Evolutionary conservation across 2,113 vertebrate species (phyloP), one percentile per base, ranked within the genome.

Genomic region (Myxocyprinus asiaticus): DNA sequence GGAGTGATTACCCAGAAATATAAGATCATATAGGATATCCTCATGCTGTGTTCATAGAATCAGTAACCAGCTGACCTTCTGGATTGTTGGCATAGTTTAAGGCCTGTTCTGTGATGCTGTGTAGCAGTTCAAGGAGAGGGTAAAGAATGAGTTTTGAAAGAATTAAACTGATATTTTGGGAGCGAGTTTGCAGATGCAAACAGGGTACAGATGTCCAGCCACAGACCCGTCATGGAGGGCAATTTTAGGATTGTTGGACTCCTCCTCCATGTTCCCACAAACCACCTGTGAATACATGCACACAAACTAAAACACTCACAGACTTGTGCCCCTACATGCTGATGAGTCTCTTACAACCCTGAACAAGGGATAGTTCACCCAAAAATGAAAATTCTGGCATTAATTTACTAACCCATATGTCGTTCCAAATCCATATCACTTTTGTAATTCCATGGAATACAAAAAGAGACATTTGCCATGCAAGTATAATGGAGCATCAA

Each of bases 201-300:
- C 83, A 44, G 58, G 79, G 80, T 86, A 78, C 91, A 90, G 86
- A 90, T 89, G 89, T 90, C 10, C 14, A 79, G 88, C 89, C 86
- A 44, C 85, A 83, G 64, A 59, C 73, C 79, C 78, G 78, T 84
- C 88, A 85, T 86, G 42, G 11, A 64, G 79, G 79, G 82, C 89
- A 86, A 86, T 33, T 33, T 92, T 91, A 86, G 86, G 86, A 89
- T 87, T 85, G 87, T 83, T 85, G 78, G 44, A 53, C 84, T 84
- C 81, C 85, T 86, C 83, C 85, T 84, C 75, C 44, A 76, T n/a
- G 11, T 77, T 51, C 44, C 59, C 68, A 50, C 67, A 61, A 74
- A 84, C 61, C 73, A 74, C 74, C 62, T 80, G 62, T 55, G 45
- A 11, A 80, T 43, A 22, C 53, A 81, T 44, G 65, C 68, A 74